Conservation (phyloP, 2,888 invertebrate genomes). For the Elegia similella region DNA sequence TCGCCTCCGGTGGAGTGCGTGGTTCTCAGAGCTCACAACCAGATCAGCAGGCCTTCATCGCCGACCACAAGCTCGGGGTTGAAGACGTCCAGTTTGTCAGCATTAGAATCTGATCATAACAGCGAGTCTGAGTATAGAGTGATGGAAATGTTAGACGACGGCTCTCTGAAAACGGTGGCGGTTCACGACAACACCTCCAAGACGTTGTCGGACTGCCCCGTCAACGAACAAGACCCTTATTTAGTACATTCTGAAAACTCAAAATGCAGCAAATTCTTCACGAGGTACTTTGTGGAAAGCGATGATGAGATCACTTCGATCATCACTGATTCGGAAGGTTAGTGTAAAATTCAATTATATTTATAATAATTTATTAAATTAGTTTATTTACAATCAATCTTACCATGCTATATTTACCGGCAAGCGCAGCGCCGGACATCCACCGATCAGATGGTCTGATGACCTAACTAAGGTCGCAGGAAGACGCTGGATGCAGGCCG, state of each 20-base stretch:
- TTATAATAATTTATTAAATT: neutral
- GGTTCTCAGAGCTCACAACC: slow-evolving; percentile 70
- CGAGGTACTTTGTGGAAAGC: slow-evolving; percentile 85
- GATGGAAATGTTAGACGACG: slow-evolving; percentile 76
- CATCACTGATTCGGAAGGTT: slow-evolving; percentile 87
- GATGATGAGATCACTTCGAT: slow-evolving; percentile 87
- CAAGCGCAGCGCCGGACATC: too few species aligned
- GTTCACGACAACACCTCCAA: slow-evolving; percentile 78
- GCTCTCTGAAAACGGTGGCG: slow-evolving; percentile 72
- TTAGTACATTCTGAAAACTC: slow-evolving; percentile 76
- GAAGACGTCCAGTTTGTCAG: slow-evolving; percentile 48
- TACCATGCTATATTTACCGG: too few species aligned
- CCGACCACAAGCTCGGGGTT: slow-evolving; percentile 51
- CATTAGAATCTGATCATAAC: slow-evolving; percentile 60
- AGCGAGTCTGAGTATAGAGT: slow-evolving; percentile 76
- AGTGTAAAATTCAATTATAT: slow-evolving; percentile 22
- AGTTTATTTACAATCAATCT: too few species aligned
- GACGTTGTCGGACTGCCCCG: slow-evolving; percentile 70
- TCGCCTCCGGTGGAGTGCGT: slow-evolving; percentile 71
- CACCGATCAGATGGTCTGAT: too few species aligned
- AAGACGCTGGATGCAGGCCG: too few species aligned
- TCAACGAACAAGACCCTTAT: slow-evolving; percentile 72
- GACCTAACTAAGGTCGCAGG: too few species aligned
- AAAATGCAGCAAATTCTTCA: slow-evolving; percentile 85
- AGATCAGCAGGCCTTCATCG: slow-evolving; percentile 63